Evolutionary conservation across 2,113 vertebrate genomes (phyloP), one percentile per base, ranked within the genome.

Genomic region (Aptenodytes forsteri): DNA sequence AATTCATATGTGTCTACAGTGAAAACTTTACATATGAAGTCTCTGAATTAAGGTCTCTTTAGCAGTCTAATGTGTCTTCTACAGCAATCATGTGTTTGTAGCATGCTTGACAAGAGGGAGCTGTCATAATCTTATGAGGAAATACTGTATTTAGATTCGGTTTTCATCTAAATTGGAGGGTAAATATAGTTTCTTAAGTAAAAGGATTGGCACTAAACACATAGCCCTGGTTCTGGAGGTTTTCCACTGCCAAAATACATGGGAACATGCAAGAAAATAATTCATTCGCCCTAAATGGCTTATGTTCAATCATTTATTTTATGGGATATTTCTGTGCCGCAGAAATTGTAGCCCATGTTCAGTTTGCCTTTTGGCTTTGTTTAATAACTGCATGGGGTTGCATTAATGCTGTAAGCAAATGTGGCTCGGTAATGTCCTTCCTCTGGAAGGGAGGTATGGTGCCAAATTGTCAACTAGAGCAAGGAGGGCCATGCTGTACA

Each of bases 361-460:
- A 2, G 7, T 71, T 93, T 84, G 91, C 21, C 4, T 36, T 25
- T 64, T 75, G 42, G 8, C 13, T 96, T 89, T 83, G 7, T 55
- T 80, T 56, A 62, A 30, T 67, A n/a, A 26, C 36, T 27, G 4
- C 0, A 0, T 93, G 69, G 19, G 10, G 13, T 61, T 73, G 34
- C 34, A 65, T 81, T 94, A 70, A 42, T n/a, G 36, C 27, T n/a
- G 23, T 29, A 65, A 55, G 42, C 5, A 58, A 81, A 79, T 5
- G 10, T 34, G n/a, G 20, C 15, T 56, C 67, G 34, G 19, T 61
- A 16, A 69, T 36, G 27, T 4, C 32, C 22, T 82, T 89, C 66
- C 10, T 42, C 61, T 78, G 44, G 14, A 72, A 87, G 17, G 47
- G 38, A 89, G 12, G 5, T 32, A 1, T 10, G n/a, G 10, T 65